Conservation (phyloP, 2,113 vertebrate genomes). For the Geococcyx californianus region DNA sequence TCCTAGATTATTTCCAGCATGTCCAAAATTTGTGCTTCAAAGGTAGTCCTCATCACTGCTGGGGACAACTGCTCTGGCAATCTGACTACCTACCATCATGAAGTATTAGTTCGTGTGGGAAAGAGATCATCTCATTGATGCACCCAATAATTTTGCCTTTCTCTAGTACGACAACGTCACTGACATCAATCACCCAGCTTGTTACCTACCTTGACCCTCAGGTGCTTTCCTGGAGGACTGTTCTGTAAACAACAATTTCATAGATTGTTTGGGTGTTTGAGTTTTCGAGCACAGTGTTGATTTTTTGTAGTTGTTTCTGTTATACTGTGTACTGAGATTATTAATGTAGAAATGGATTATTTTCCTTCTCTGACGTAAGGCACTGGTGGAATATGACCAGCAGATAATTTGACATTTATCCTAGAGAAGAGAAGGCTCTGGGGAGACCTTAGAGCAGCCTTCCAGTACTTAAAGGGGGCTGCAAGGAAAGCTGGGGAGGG, state of each 20-base stretch:
- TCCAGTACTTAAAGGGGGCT: too few relatives aligned
- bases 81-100: background rate
- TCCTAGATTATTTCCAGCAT: background rate
- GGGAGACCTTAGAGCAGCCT: too few relatives aligned
- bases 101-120: background rate
- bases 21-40: background rate
- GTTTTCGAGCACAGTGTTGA: background rate
- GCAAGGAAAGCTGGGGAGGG: too few relatives aligned
- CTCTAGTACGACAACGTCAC: background rate
- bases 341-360: background rate
- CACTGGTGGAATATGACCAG: background rate
- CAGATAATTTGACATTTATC: background rate
- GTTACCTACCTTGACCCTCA: background rate
- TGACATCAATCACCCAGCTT: background rate
- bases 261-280: background rate
- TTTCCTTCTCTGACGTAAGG: background rate
- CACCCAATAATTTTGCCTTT: background rate
- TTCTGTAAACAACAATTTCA: background rate
- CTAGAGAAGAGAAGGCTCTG: too few relatives aligned
- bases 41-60: background rate
- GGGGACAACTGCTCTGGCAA: background rate
- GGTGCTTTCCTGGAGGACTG: background rate
- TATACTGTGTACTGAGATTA: background rate
- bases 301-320: background rate
- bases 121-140: background rate